phyloP scores from a whole-genome alignment of 2,797 vertebrate species.

The Gymnodraco acuticeps region DNA sequence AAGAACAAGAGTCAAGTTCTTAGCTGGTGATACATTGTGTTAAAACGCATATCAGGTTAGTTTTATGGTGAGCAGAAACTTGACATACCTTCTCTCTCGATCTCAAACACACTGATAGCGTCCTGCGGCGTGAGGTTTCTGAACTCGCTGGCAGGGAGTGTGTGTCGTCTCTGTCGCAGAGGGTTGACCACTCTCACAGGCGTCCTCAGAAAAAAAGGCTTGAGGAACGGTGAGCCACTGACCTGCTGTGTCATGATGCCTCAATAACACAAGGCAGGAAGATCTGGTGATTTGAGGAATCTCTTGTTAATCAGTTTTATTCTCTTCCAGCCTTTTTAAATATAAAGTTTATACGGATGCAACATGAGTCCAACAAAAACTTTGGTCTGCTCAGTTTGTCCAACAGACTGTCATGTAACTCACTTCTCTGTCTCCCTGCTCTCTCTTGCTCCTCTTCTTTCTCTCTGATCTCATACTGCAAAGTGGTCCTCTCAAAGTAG shows the following conservation, averaged over 20 bases:
- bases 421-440: constrained; percentile 33
- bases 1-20: neutral
- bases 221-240: constrained; percentile 79
- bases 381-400: constrained; percentile 18
- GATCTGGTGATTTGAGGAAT: constrained; percentile 4
- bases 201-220: constrained; percentile 82
- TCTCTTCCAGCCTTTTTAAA: constrained; percentile 1
- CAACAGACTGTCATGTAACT: constrained; percentile 32
- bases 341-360: neutral
- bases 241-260: constrained; percentile 78
- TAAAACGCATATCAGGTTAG: neutral
- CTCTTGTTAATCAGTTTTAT: neutral
- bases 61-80: neutral
- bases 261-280: neutral
- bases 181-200: constrained; percentile 63
- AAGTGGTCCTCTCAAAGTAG: constrained; percentile 66
- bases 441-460: constrained; percentile 34
- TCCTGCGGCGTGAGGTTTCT: constrained; percentile 86
- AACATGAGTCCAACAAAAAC: constrained; percentile 17
- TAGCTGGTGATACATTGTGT: neutral
- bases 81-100: constrained; percentile 84
- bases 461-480: constrained; percentile 66
- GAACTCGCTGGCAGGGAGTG: constrained; percentile 88
- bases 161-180: constrained; percentile 82
- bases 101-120: constrained; percentile 88